Conservation (phyloP, 2,797 vertebrate genomes). For the Strix occidentalis region DNA sequence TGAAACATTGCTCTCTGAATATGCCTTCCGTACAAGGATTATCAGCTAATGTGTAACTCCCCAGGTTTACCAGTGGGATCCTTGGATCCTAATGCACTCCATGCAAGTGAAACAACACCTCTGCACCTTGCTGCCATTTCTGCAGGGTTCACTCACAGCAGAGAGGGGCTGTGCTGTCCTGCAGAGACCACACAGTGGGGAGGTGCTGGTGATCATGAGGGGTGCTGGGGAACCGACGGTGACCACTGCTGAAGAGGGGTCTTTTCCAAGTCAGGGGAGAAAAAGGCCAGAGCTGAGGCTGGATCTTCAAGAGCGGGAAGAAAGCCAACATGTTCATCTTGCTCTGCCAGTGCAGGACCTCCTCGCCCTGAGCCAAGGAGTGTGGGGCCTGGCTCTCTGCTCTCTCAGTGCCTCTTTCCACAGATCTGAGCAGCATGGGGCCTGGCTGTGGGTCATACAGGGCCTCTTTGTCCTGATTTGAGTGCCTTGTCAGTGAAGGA, state of each 20-base stretch:
- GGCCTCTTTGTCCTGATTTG: background rate
- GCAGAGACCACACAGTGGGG: background rate
- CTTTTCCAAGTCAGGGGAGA: background rate
- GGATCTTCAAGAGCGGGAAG: background rate
- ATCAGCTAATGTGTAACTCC: background rate
- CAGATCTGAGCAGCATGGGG: background rate
- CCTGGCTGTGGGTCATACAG: no score
- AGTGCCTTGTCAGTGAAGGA: background rate
- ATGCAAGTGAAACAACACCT: background rate
- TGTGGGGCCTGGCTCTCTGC: background rate
- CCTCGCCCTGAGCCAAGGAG: background rate
- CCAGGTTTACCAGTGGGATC: background rate
- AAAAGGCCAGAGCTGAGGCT: background rate
- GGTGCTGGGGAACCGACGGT: accelerated
- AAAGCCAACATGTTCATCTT: background rate
- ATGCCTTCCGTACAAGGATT: background rate
- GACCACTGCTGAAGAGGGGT: background rate
- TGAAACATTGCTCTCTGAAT: background rate
- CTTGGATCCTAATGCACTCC: no score
- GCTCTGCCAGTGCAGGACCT: background rate
- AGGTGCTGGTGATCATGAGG: no score
- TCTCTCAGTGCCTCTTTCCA: no score
- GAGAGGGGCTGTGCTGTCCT: no score
- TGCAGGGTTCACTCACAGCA: no score
- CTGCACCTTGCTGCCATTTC: background rate